Base-by-base conservation (phyloP, 2,888 invertebrate genomes). In the Eupithecia tripunctaria region DNA sequence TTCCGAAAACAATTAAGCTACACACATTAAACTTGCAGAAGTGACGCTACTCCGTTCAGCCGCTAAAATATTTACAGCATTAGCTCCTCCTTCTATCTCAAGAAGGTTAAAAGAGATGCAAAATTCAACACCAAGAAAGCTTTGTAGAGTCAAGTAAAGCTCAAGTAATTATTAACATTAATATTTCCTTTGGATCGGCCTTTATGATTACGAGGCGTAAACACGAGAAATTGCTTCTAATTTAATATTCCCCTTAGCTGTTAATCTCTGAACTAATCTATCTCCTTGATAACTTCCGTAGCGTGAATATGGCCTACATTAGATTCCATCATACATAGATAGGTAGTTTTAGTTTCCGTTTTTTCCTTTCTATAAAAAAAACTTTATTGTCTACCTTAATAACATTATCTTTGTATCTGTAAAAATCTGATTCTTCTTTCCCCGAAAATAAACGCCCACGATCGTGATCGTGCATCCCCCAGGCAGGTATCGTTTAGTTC, bases 1-100 rank as follows among this genome's bases (percentile, higher is more conserved):
- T 86, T 84, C 83, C 83, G 77, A 78, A 82, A 81, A 83, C 85
- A 87, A 88, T 87, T 86, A 87, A 82, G 81, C 76, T 78, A 71
- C 72, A 21, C 60, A 77, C 82, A 86, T 86, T 84, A 86, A 84
- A 86, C 81, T 84, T 87, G 78, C 79, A 85, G 78, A 81, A 77
- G 76, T 81, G 78, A 79, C 79, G 78, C 82, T 79, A 76, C 80
- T 79, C 78, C 79, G 70, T 80, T 80, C 71, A 68, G 70, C 74
- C 70, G 67, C 47, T 84, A 78, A 84, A 84, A 84, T 79, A 82
- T 85, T 84, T 79, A 84, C 72, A 68, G 70, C 78, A 77, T 8
- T 70, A 67, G 71, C 77, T 73, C 69, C 76, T 75, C 77, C 25
- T 64, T 73, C 64, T 47, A 69, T 75, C 75, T 60, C 32, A 75